Percentiles rank a stretch among this genome's conserved stretches.
Conservation (phyloP, 2,113 vertebrate species). For the Phrynocephalus versicolor region DNA sequence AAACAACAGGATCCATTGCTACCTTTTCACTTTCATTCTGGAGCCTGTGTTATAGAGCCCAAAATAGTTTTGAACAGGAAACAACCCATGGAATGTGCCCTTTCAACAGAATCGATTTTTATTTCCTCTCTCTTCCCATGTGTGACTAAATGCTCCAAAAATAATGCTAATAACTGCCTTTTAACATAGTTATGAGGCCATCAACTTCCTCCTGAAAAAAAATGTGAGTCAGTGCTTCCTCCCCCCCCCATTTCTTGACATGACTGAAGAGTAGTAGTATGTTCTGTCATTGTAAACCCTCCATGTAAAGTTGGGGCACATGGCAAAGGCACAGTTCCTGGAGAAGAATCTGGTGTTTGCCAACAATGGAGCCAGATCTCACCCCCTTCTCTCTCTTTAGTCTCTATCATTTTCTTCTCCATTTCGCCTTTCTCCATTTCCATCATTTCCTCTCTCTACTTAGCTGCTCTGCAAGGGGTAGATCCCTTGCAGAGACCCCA, state of each 20-base stretch:
- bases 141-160: conserved; percentile 2
- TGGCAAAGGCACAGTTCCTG: neutral
- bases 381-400: too few species aligned
- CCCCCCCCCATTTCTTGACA: neutral
- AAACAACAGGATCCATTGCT: neutral
- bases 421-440: too few species aligned
- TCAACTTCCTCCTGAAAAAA: neutral
- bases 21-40: neutral
- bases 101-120: neutral
- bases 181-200: conserved; percentile 21
- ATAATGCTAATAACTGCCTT: conserved; percentile 17
- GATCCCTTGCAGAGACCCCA: neutral
- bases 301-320: neutral
- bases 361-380: neutral
- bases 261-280: neutral
- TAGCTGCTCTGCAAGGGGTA: too few species aligned
- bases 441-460: too few species aligned
- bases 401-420: too few species aligned
- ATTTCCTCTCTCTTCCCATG: neutral
- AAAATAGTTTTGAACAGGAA: neutral
- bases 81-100: neutral
- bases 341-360: neutral
- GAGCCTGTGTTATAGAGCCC: neutral
- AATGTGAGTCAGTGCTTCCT: neutral
- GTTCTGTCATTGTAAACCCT: neutral